Evolutionary conservation across 2,113 vertebrate genomes (phyloP), one percentile per base, ranked within the genome.

Genomic region (Amphiprion percula): DNA sequence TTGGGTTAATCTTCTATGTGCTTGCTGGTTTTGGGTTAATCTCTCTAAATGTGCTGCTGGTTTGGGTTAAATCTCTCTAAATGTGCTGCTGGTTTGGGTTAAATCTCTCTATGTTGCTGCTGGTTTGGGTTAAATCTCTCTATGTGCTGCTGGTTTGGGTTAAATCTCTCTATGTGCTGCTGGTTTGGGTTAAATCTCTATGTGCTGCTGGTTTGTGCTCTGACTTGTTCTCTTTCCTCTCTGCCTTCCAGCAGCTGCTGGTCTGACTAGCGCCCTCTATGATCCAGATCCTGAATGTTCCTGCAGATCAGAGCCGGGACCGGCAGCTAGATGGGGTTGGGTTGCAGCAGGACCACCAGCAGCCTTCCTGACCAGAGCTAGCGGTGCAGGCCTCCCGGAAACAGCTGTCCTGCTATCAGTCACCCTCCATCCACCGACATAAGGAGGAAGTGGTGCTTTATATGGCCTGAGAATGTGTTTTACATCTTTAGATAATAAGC

Each of bases 401-500:
- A 93, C 91, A 93, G 92, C 91, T 93, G 91, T 70, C 85, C 33
- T 28, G 81, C 83, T 79, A 85, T 90, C 85, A 83, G 74, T 88
- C 89, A 88, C 75, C 79, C 73, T 80, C 54, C 53, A 24, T 63
- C 59, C 73, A 75, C 71, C 28, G 54, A 60, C 66, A 76, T 5
- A 65, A 15, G 52, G 55, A 71, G 19, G 26, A 10, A 74, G 30
- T 55, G 41, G 28, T 23, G 26, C 56, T 59, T 58, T 55, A 10
- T 26, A 30, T 16, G 44, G 23, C 56, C 64, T 21, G 39, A 55
- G 19, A 52, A 64, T 24, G 23, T 7, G 12, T 71, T 37, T 26
- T 15, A 19, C 15, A 2, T 44, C 19, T 39, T 37, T 53, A 58
- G 52, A 74, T 56, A 6, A 53, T 30, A 9, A 33, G 2, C 15